Percentiles rank a stretch among this genome's conserved stretches.
phyloP scores from a whole-genome alignment of 2,888 invertebrate species.

The Drosophila helvetica region DNA sequence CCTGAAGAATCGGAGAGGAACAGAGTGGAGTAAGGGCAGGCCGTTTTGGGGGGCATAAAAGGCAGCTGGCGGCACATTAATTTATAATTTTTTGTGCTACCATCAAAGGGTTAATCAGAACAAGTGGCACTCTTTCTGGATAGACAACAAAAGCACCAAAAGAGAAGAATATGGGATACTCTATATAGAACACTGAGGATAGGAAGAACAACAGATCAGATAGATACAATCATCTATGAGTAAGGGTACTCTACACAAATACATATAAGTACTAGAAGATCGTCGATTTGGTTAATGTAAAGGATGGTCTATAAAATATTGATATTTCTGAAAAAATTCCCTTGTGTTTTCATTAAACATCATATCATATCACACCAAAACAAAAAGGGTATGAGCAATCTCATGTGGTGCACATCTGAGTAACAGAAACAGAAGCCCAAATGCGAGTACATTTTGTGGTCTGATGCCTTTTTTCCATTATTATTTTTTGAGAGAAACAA shows the following conservation, averaged over 20 bases:
- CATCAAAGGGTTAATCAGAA: slow-evolving; percentile 62
- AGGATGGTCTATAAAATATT: neutral
- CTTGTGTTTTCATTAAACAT: neutral
- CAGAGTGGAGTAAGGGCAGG: neutral
- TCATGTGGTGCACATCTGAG: slow-evolving; percentile 32
- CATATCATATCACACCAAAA: too few relatives aligned
- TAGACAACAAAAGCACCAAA: slow-evolving; percentile 25
- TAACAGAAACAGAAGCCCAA: slow-evolving; percentile 21
- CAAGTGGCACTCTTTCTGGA: slow-evolving; percentile 47
- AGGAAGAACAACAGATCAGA: too few relatives aligned
- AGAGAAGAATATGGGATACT: neutral
- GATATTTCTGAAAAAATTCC: neutral
- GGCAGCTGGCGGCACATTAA: slow-evolving; percentile 53
- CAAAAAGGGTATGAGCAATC: neutral
- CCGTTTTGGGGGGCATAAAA: neutral
- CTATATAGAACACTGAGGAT: neutral
- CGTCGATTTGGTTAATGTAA: too few relatives aligned
- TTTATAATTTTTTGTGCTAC: slow-evolving; percentile 58
- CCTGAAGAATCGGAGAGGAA: neutral
- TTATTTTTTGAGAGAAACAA: slow-evolving; percentile 37
- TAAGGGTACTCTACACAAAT: too few relatives aligned
- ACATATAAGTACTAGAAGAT: too few relatives aligned
- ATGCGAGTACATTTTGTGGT: slow-evolving; percentile 43
- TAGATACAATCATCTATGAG: too few relatives aligned
- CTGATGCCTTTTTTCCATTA: slow-evolving; percentile 33